These are phyloP conservation scores for Vulpes lagopus DNA, from an alignment of 2,113 vertebrate species.

Conservation along the genomic window DNA sequence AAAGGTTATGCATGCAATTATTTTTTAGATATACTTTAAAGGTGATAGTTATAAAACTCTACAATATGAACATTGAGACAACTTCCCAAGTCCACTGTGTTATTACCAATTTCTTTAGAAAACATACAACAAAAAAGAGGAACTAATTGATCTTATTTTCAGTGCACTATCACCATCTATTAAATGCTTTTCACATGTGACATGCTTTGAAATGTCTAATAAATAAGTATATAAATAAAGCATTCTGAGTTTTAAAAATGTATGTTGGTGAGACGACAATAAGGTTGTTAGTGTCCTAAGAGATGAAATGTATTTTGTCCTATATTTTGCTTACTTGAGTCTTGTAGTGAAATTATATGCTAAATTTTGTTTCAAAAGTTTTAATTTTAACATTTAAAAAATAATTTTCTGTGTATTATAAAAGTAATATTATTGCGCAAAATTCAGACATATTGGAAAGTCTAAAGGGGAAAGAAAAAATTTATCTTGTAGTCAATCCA, in stretches of 20 bases:
- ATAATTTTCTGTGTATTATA: not conserved
- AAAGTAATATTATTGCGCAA: not conserved
- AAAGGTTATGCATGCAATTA: not conserved
- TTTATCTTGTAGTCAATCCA: not conserved
- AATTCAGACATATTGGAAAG: not conserved
- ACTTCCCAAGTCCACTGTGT: not conserved
- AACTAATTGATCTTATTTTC: not conserved
- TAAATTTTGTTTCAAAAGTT: not conserved
- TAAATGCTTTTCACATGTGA: not conserved
- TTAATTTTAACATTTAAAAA: not conserved
- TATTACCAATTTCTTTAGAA: not conserved
- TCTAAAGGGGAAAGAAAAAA: not conserved
- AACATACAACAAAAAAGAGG: not conserved
- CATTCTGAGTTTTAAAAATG: not conserved
- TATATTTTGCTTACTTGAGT: not conserved
- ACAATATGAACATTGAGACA: not conserved
- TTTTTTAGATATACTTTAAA: not conserved
- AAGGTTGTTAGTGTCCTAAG: not conserved
- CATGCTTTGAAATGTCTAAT: not conserved
- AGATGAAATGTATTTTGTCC: not conserved
- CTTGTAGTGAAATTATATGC: not conserved
- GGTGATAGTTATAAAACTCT: not conserved
- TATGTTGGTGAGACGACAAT: not conserved
- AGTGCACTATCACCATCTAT: not conserved
- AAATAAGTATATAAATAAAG: slow-evolving; percentile 7